Percentiles rank a stretch among this genome's conserved stretches.
Evolutionary conservation across 2,113 vertebrate species (phyloP).

Genomic region (Varanus salvator): DNA sequence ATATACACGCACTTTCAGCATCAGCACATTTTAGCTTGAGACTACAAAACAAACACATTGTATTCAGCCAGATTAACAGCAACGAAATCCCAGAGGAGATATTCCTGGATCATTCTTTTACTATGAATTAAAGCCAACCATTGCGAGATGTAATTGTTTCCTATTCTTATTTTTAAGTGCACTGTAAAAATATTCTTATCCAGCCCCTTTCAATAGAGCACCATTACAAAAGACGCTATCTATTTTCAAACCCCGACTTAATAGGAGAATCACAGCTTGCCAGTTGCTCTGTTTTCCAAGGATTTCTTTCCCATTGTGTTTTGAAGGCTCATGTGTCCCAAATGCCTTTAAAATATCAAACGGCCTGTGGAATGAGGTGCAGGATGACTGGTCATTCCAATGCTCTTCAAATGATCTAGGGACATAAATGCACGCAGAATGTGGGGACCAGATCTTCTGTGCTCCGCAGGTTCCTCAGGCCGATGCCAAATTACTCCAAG

Average conservation of each 20-base stretch:
- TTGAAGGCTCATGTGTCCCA: constrained; percentile 16
- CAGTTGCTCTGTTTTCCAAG: constrained; percentile 10
- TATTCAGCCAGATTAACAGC: background rate
- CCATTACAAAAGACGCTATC: constrained; percentile 3
- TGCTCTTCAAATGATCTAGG: background rate
- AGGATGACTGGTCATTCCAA: background rate
- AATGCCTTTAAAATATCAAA: constrained; percentile 17
- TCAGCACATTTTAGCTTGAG: background rate
- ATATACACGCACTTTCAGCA: background rate
- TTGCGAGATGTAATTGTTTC: constrained; percentile 11
- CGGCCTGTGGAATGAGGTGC: background rate
- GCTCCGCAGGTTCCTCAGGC: background rate
- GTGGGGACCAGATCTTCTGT: background rate
- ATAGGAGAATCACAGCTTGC: constrained; percentile 21
- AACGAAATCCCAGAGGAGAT: background rate
- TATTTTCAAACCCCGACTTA: constrained; percentile 22
- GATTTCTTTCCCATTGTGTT: constrained; percentile 23
- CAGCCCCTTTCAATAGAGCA: constrained; percentile 10
- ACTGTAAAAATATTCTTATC: constrained; percentile 25
- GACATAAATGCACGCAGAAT: background rate
- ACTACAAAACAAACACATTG: background rate
- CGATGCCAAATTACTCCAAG: background rate
- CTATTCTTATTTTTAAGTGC: background rate
- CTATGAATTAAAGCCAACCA: constrained; percentile 4
- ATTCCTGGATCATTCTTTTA: constrained; percentile 9